Evolutionary conservation across 2,113 vertebrate species (phyloP).

Genomic region (Cyprinodon variegatus): DNA sequence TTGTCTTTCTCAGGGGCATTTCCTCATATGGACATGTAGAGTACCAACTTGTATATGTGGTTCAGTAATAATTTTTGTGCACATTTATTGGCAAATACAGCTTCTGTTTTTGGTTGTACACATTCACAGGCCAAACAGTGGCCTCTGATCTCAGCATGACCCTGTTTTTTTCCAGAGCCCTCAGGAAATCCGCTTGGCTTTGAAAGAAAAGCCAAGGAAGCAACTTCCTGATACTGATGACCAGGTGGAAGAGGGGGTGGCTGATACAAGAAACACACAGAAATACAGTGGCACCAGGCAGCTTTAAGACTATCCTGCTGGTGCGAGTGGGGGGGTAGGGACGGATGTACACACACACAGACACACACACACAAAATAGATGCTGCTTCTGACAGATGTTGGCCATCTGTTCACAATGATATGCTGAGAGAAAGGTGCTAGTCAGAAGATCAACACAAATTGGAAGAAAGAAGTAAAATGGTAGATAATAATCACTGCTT

Average conservation of each 20-base stretch:
- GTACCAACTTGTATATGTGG: background rate
- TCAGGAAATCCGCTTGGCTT: conserved; percentile 71
- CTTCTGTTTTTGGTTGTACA: conserved; percentile 10
- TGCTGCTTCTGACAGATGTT: conserved; percentile 48
- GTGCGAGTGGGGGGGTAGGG: conserved; percentile 10
- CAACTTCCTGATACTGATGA: conserved; percentile 53
- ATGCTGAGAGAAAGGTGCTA: conserved; percentile 20
- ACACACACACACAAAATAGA: conserved; percentile 14
- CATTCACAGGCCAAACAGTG: conserved; percentile 5
- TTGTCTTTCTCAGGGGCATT: background rate
- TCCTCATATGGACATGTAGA: background rate
- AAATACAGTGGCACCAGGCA: background rate
- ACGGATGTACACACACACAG: background rate
- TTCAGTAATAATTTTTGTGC: background rate
- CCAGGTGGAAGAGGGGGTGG: conserved; percentile 57
- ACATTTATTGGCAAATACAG: conserved; percentile 30
- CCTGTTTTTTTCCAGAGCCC: conserved; percentile 36
- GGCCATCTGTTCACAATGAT: conserved; percentile 43
- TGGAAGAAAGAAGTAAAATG: conserved; percentile 3
- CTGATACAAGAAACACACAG: conserved; percentile 8
- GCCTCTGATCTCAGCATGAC: conserved; percentile 65
- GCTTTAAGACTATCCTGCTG: background rate
- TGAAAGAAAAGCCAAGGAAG: conserved; percentile 63
- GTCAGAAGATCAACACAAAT: conserved; percentile 6
- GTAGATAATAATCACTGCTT: background rate